phyloP scores from a whole-genome alignment of 1,140 invertebrate species.

The Cryptotermes secundus region DNA sequence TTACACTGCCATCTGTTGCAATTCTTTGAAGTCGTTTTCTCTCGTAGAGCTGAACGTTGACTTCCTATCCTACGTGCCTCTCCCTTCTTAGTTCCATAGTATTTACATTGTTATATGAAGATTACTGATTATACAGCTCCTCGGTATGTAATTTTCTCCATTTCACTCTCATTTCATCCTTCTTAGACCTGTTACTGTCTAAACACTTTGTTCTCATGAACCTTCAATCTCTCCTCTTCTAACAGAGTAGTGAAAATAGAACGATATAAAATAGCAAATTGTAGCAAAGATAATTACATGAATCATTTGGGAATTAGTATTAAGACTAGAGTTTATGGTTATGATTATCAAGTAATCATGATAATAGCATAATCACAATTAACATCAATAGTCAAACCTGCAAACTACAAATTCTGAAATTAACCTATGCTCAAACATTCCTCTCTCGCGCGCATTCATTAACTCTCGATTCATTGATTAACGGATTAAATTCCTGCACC shows the following conservation, averaged over 20 bases:
- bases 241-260: not conserved
- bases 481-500: not conserved
- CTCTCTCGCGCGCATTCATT: not conserved
- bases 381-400: not conserved
- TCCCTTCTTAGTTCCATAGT: too few relatives aligned
- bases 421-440: not conserved
- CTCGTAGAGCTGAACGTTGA: too few relatives aligned
- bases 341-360: not conserved
- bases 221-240: too few relatives aligned
- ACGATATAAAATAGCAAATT: not conserved
- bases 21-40: too few relatives aligned
- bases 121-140: too few relatives aligned
- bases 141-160: too few relatives aligned
- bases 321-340: not conserved
- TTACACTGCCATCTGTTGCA: too few relatives aligned
- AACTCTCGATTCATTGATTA: constrained; percentile 17
- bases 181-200: too few relatives aligned
- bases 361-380: not conserved
- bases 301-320: not conserved
- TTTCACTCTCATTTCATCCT: too few relatives aligned
- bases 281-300: not conserved
- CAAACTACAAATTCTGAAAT: not conserved
- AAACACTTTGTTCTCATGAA: too few relatives aligned
- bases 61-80: too few relatives aligned
- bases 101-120: too few relatives aligned